phyloP scores from a whole-genome alignment of 2,113 vertebrate genomes.

The Chloroceryle aenea region DNA sequence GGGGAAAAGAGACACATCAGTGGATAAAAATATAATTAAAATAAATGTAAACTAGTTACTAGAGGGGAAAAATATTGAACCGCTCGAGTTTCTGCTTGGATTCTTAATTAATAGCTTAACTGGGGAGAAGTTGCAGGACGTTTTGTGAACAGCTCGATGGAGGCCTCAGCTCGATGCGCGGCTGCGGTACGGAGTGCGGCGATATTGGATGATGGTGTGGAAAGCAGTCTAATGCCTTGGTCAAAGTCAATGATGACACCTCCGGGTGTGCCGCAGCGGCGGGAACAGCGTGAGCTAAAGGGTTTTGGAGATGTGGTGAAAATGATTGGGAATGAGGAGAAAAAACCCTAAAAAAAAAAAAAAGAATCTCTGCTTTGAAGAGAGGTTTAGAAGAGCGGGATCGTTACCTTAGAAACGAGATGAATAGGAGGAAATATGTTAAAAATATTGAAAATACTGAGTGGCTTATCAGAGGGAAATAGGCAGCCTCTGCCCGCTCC shows the following conservation, averaged over 20 bases:
- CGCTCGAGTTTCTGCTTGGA: neutral
- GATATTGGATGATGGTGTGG: neutral
- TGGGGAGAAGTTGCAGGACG: neutral
- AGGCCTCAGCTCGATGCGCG: neutral
- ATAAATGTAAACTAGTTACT: neutral
- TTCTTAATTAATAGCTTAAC: neutral
- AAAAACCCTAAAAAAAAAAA: too few species aligned
- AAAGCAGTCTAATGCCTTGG: neutral
- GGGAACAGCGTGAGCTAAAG: neutral
- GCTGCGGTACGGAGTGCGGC: fast-evolving
- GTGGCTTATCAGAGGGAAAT: neutral
- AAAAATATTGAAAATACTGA: neutral
- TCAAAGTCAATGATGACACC: fast-evolving
- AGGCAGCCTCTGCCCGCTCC: neutral
- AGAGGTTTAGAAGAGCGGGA: neutral
- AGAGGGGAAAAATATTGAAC: neutral
- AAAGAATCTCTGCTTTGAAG: neutral
- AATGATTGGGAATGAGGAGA: neutral
- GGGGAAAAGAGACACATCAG: neutral
- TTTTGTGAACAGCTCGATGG: neutral
- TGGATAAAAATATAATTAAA: neutral
- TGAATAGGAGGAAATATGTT: neutral
- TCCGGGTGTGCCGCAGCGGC: neutral
- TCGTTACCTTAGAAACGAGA: slow-evolving; percentile 31
- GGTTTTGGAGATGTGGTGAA: neutral